Evolutionary conservation across 2,113 vertebrate species (phyloP).

Genomic region (Tychaedon coryphoeus): DNA sequence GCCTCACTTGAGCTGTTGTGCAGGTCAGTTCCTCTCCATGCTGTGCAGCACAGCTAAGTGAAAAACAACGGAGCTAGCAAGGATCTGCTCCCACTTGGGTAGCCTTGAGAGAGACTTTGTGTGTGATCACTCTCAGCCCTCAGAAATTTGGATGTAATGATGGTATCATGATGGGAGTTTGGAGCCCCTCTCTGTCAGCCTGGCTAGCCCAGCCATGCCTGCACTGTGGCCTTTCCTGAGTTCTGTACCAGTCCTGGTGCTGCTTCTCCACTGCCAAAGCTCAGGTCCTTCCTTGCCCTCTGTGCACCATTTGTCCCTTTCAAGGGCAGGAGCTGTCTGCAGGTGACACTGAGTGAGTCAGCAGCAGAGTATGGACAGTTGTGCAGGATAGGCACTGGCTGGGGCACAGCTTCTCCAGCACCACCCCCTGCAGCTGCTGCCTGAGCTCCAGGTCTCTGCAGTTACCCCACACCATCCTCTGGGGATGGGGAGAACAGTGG

Average conservation of each 20-base stretch:
- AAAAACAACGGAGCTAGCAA: background rate
- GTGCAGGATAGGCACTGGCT: background rate
- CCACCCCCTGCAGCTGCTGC: fast-evolving
- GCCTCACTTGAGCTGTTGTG: conserved; percentile 7
- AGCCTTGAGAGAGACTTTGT: background rate
- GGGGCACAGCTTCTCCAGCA: background rate
- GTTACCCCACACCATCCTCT: background rate
- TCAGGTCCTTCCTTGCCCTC: background rate
- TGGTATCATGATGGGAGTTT: background rate
- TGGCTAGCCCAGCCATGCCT: background rate
- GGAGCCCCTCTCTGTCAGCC: background rate
- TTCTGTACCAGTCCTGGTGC: background rate
- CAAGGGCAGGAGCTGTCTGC: background rate
- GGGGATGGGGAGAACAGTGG: fast-evolving
- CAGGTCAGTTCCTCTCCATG: background rate
- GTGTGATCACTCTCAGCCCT: background rate
- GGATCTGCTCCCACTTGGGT: fast-evolving
- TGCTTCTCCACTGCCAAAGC: fast-evolving
- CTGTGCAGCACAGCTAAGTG: background rate
- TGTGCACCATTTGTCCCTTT: background rate
- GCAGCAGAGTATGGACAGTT: background rate
- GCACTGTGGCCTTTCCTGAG: fast-evolving
- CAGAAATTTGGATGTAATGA: background rate
- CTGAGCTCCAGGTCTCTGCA: background rate
- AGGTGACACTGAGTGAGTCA: background rate